Base-by-base conservation (phyloP, 1,140 invertebrate species). In the Sitobion miscanthi region DNA sequence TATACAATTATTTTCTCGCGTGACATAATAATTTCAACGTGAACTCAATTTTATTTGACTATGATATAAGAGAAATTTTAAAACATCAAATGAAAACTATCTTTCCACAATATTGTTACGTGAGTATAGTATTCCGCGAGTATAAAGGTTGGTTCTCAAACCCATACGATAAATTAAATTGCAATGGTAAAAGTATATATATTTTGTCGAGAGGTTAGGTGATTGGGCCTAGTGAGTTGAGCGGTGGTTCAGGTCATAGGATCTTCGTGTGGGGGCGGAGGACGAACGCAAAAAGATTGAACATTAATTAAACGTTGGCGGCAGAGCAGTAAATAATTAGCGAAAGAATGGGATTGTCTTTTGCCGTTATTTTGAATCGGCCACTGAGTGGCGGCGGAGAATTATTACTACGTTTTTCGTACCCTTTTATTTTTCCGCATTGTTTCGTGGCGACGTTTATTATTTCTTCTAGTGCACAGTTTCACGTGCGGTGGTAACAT, bases 271-370 rank as follows among this genome's bases (percentile, higher is more conserved):
- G 0, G 86, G 49, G 21, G 38, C 4, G 89, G 89, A 0, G 38
- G 89, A 45, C 17, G 52, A 21, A 42, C 2, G 88, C 47, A 49
- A 54, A 89, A 89, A 89, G 21, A 82, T 77, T 52, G 91, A 93
- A 54, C 82, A 93, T 93, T 93, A 93, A 93, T 93, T 93, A 93
- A 93, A 93, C 91, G 91, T 85, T 93, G 91, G 91, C 6, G 89
- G 89, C n/a, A 69, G 82, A 85, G 82, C 82, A 54, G 91, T 93
- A 93, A 93, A 93, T 93, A 93, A 93, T 93, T 93, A 93, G 49
- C 77, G 25, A 57, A 93, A 93, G 47, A 93, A 93, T 85, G 82
- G 91, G 82, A 93, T 93, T 49, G 91, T 93, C 47, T 93, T 83
- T 91, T 91, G 77, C 82, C 91, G 91, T 86, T 86, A 85, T 93